Base-by-base conservation (phyloP, 2,797 vertebrate species). In the Crenichthys baileyi region DNA sequence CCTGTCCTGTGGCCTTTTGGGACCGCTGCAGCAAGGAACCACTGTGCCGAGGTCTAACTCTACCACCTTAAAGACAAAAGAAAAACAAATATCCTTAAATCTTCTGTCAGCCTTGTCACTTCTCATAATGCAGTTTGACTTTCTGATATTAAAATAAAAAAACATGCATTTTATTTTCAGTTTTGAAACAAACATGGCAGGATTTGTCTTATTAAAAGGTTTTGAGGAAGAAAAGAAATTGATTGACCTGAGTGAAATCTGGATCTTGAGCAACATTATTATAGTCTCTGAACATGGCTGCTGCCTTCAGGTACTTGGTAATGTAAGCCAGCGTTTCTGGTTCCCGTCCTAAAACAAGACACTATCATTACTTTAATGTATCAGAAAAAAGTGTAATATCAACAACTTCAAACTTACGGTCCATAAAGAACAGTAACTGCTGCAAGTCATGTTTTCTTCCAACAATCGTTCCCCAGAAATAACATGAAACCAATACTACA, bases 1-100 rank as follows among this genome's bases (percentile, higher is more conserved):
- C 92, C 96, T 97, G 94, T 99, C 98, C 89, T 99, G 98, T 26
- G 98, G 98, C 78, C 98, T 95, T 90, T 99, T 99, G 12, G 98
- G 98, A 70, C 98, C 98, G 9, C 98, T 99, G 90, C 98, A 99
- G 92, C 98, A 99, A 0, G 98, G 97, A 15, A 97, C 97, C 7
- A 99, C 98, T 0, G 95, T 92, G 58, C 87, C 91, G 53, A 99
- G 96, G 89, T 99, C 97, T 92, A 99, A 83, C 87, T 97, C 97
- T n/a, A 98, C 95, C 60, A 98, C 94, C 98, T 99, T 82, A 81
- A 16, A 73, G 4, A 78, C 2, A 24, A 18, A 81, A 51, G 90
- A 98, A 72, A 22, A 9, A n/a, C 26, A 70, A 6, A 16, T 9
- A 48, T 7, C 18, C 13, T 50, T 50, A 8, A 50, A 26, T 48